Base-by-base conservation (phyloP, 2,888 invertebrate species). In the Hipparchia semele region DNA sequence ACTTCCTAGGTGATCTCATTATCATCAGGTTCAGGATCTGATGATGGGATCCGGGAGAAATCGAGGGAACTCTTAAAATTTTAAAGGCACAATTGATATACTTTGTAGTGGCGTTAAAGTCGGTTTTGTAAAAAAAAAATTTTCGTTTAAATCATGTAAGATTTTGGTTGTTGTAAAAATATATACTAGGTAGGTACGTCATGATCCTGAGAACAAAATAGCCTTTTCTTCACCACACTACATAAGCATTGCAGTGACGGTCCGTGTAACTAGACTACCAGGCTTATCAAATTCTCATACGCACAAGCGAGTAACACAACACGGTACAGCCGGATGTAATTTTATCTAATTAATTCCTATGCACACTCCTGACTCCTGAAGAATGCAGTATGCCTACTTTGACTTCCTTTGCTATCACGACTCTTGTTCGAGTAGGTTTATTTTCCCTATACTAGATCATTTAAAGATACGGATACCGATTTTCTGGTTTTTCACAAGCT, bases 241-340 rank as follows among this genome's bases (percentile, higher is more conserved):
- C 23, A 23, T 23, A 6, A 49, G 49, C 49, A 12, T 2, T 8
- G 0, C n/a, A 9, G 39, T 12, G 60, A 3, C 12, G 10, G 66
- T 33, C 33, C 54, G 39, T 58, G 59, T 67, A 67, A 68, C 68
- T 59, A 67, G 46, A 68, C 10, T 64, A 51, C 23, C 59, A 68
- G 51, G 51, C 51, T 70, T 13, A 56, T 56, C 54, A 64, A 70
- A 70, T 23, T 70, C 46, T 60, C 64, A 54, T 62, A n/a, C 62
- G 64, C 56, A 70, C 54, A 60, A 66, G 39, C 5, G 39, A 64
- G 71, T 66, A 66, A 66, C 13, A 23, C 45, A 53, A 74, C 39
- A 68, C 68, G 66, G 45, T 68, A 66, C 62, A 74, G 73, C 71
- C 73, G 69, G 71, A 72, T 73, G 74, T 73, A 73, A 76, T 65